These are phyloP conservation scores for Aromia moschata DNA, from an alignment of 2,888 invertebrate genomes.

Conservation along the genomic window DNA sequence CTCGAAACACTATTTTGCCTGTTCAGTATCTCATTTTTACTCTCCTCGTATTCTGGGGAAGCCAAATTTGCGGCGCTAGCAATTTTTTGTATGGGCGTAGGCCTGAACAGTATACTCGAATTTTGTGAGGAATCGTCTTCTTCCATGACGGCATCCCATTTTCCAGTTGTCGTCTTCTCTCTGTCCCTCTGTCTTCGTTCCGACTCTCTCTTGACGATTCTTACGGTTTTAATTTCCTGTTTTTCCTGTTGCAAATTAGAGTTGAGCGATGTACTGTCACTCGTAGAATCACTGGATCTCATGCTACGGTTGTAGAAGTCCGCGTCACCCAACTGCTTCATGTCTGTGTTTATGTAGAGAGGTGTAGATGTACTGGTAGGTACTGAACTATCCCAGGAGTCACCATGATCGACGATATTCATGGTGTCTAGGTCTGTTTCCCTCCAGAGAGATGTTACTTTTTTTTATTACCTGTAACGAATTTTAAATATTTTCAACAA, in stretches of 20 bases:
- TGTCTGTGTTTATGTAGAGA: conserved; percentile 75
- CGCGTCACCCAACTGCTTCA: conserved; percentile 49
- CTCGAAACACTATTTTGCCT: conserved; percentile 51
- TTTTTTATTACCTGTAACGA: conserved; percentile 63
- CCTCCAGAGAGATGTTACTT: conserved; percentile 78
- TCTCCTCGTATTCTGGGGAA: conserved; percentile 46
- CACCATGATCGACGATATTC: conserved; percentile 76
- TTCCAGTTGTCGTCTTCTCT: conserved; percentile 68
- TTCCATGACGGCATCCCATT: conserved; percentile 61
- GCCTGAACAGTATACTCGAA: conserved; percentile 53
- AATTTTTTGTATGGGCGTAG: conserved; percentile 43
- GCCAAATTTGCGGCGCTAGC: conserved; percentile 26
- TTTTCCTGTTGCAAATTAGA: conserved; percentile 72
- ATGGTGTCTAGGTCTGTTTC: conserved; percentile 92
- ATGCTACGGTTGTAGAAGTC: conserved; percentile 70
- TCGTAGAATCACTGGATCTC: conserved; percentile 61
- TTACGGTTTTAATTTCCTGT: conserved; percentile 90
- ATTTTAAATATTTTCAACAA: not conserved
- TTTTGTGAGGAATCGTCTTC: conserved; percentile 58
- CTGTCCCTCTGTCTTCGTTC: conserved; percentile 85
- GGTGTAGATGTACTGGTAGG: conserved; percentile 63
- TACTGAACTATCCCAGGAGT: conserved; percentile 61
- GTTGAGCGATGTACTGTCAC: conserved; percentile 52
- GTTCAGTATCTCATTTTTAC: conserved; percentile 44
- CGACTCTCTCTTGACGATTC: conserved; percentile 92